A percentile compares a stretch with the other conserved stretches of the same genome.
These are phyloP conservation scores for Rhagium mordax DNA, from an alignment of 2,888 invertebrate species.

Conservation along the genomic window DNA sequence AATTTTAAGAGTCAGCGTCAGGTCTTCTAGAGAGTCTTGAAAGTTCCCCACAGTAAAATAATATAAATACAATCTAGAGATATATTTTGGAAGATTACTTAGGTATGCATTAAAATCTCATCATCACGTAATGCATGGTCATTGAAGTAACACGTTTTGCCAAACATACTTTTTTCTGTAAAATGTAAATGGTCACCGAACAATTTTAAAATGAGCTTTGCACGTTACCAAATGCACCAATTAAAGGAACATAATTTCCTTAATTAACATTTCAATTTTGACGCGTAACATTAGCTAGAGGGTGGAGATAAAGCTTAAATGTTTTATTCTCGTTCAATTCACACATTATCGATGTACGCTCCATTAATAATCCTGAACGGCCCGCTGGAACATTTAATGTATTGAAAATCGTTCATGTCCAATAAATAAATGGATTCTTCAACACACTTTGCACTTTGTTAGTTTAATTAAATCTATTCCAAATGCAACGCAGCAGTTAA, in stretches of 20 bases:
- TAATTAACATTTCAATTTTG: constrained; percentile 22
- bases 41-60: no score
- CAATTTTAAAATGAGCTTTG: background rate
- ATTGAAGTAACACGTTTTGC: no score
- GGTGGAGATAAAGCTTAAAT: background rate
- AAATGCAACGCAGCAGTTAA: no score
- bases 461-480: background rate
- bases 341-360: background rate
- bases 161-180: no score
- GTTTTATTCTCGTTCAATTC: constrained; percentile 6
- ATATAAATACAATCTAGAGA: no score
- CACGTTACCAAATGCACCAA: background rate
- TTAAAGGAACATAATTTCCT: background rate
- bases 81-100: no score
- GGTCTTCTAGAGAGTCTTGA: no score
- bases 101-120: no score
- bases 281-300: constrained; percentile 1
- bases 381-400: background rate
- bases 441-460: background rate
- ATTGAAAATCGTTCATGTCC: background rate
- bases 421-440: background rate
- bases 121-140: no score
- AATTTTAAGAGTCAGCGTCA: no score
- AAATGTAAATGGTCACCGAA: background rate
- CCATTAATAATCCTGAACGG: constrained; percentile 6